Evolutionary conservation across 1,140 invertebrate species (phyloP), one percentile per base, ranked within the genome.

Genomic region (Drosophila neocordata): DNA sequence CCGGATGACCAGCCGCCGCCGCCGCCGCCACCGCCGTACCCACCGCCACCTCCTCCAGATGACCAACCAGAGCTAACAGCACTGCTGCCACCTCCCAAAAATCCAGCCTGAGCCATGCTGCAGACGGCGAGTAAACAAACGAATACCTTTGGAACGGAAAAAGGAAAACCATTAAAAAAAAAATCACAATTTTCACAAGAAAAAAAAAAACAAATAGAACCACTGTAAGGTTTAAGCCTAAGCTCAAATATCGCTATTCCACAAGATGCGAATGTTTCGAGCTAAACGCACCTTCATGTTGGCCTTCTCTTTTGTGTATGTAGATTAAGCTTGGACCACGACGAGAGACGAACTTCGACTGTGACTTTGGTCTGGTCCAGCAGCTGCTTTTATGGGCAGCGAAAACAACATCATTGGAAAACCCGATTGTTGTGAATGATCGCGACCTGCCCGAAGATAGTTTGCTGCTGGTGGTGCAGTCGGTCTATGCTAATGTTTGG

Each of bases 51-150:
- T 9, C 73, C 79, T 44, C 77, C 69, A 0, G 69, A 78, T 15
- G 72, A 75, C 58, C 79, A 75, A 27, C 68, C 65, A 7, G 77
- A 78, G 52, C 80, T 83, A 38, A 76, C 52, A 35, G 48, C 59
- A 20, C 73, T 61, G 1, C 69, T 31, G 68, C 77, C 59, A 34
- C 82, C 84, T 38, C 77, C 77, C 37, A 89, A 73, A 79, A 89
- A 89, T 34, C 87, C 87, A 5, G 81, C 87, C 15, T 87, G 82
- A 57, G 87, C 79, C 69, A 87, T 59, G 38, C 87, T 84, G 79
- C 87, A 90, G 34, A 73, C 73, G 56, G 87, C 87, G 34, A 90
- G 79, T 69, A 90, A 73, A 64, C 87, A 90, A 71, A 90, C 87
- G 65, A 89, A 90, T 69, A 90, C 76, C 87, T 87, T 34, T 24